A percentile compares a stretch with the other conserved stretches of the same genome.
phyloP scores from a whole-genome alignment of 2,888 invertebrate species.

The Xestia ashworthii region DNA sequence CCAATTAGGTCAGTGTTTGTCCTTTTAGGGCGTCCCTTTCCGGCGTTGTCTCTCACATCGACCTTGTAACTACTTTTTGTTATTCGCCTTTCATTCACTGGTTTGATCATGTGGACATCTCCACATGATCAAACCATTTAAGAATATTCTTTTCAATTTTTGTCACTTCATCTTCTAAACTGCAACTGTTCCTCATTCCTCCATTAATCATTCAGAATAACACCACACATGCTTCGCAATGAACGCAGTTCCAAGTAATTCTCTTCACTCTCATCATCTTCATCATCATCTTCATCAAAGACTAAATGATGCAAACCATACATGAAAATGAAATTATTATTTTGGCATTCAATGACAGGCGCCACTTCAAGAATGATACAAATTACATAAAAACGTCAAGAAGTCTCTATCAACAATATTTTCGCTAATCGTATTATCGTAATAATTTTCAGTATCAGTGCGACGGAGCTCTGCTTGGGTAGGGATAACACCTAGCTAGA shows the following conservation, averaged over 20 bases:
- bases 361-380: slow-evolving; percentile 2
- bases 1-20: slow-evolving; percentile 3
- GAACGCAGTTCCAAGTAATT: neutral
- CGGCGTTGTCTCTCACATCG: neutral
- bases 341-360: slow-evolving; percentile 23
- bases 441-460: slow-evolving; percentile 21
- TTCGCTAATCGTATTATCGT: neutral
- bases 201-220: neutral
- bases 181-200: neutral
- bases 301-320: neutral
- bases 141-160: neutral
- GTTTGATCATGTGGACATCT: too few relatives aligned
- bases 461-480: neutral
- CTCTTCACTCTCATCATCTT: neutral
- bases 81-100: neutral
- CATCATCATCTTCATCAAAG: neutral
- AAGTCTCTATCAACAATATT: slow-evolving; percentile 23
- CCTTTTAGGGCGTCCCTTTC: neutral
- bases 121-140: neutral
- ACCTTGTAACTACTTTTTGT: neutral
- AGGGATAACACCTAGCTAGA: neutral
- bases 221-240: neutral
- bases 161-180: neutral
- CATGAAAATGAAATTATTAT: neutral
- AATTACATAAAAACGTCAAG: slow-evolving; percentile 15